Evolutionary conservation across 2,888 invertebrate species (phyloP), one percentile per base, ranked within the genome.

Genomic region (Eristalis intricaria): DNA sequence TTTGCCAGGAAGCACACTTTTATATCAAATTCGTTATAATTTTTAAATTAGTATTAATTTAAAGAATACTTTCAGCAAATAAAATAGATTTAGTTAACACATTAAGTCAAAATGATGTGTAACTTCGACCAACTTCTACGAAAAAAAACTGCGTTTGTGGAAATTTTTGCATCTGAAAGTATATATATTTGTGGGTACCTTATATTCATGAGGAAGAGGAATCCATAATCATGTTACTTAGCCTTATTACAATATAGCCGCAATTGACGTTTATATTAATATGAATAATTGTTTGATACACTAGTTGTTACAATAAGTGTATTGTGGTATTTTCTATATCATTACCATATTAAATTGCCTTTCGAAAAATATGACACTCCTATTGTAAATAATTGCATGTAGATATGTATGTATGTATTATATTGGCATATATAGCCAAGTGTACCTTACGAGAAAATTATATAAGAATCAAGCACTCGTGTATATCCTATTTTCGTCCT

Each of bases 381-480:
- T 40, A 43, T 35, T 74, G 43, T 74, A 74, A 50, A 74, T 63
- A 69, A 32, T 19, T 56, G 35, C 35, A 64, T 56, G 61, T 19
- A 35, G 19, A n/a, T 75, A 56, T 64, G 32, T 38, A 60, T 60
- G 68, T 26, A 69, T n/a, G 50, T 19, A 50, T 50, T 19, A n/a
- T 50, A 8, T 50, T 70, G 40, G 61, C 50, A 61, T 43, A 70
- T 35, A 22, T 68, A 71, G 43, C 50, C 40, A 73, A 69, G 43
- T n/a, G 79, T 73, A 80, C 66, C 61, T 70, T 74, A 43, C 19
- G 29, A 64, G 56, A 15, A 15, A n/a, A 43, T n/a, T n/a, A 61
- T 73, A 50, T 63, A 56, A 60, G 50, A 78, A 60, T 78, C 23
- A 56, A 75, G 64, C 70, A 79, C 70, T 75, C 22, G n/a, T 50